phyloP scores from a whole-genome alignment of 1,140 invertebrate genomes.

The Bilobella aurantiaca region DNA sequence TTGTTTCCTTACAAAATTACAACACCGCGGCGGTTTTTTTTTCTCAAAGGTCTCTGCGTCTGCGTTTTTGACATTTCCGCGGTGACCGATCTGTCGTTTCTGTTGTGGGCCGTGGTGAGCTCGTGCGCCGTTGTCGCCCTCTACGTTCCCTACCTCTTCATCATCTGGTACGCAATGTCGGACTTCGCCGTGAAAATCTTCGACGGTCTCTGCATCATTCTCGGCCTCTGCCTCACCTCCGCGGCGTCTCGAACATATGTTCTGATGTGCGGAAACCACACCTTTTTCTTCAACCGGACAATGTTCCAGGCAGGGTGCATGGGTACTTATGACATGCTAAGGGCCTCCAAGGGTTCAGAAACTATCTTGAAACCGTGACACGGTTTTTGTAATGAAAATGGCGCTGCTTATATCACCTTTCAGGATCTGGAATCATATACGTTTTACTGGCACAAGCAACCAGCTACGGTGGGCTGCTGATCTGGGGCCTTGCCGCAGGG shows the following conservation, averaged over 20 bases:
- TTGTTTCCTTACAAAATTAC: no score
- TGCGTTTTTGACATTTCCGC: slow-evolving; percentile 12
- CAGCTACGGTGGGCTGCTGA: slow-evolving; percentile 10
- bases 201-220: background rate
- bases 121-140: background rate
- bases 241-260: background rate
- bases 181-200: background rate
- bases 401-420: background rate
- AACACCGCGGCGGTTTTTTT: background rate
- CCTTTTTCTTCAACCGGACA: slow-evolving; percentile 12
- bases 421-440: slow-evolving; percentile 7
- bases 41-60: slow-evolving; percentile 12
- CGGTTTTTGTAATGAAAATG: background rate
- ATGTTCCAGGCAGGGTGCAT: background rate
- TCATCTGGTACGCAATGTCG: background rate
- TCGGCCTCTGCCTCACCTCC: slow-evolving; percentile 11
- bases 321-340: no score
- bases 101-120: slow-evolving; percentile 12
- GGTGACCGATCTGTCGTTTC: slow-evolving; percentile 7
- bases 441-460: background rate
- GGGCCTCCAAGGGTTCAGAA: no score
- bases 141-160: slow-evolving; percentile 16
- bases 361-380: background rate
- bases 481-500: slow-evolving; percentile 8
- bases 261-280: background rate